Evolutionary conservation across 2,113 vertebrate genomes (phyloP), one percentile per base, ranked within the genome.

Genomic region (Hippocampus guttulatus): DNA sequence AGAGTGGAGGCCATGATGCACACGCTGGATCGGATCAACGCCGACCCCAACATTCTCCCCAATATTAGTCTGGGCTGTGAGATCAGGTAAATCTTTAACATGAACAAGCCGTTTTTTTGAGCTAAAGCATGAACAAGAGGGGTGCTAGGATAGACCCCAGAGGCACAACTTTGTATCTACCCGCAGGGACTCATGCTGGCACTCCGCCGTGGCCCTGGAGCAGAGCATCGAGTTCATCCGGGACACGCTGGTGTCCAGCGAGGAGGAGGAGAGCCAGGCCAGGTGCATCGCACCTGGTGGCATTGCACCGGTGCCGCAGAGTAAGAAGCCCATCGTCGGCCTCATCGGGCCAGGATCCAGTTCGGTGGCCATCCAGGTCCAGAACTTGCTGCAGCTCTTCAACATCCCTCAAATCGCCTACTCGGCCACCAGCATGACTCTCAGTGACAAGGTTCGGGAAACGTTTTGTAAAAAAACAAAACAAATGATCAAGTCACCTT

Each of bases 401-500:
- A 99, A 99, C 92, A 99, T 99, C 93, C 97, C 97, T 78, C 97
- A 99, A 84, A 99, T 99, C 74, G 97, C 97, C 70, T 99, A 99
- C 87, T 99, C 97, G 1, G 97, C 97, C 81, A 99, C 97, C 14
- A 99, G 97, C 88, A 98, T 98, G 97, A 96, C 98, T 85, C 90
- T 99, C 82, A 99, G 97, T 0, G 97, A 99, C 88, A 99, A 99
- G 91, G 90, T 90, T 20, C 1, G 21, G 2, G 47, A 65, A 23
- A n/a, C 41, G 0, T 15, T 30, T 30, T 30, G 16, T 5, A 58
- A 27, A 27, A 27, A n/a, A n/a, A n/a, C 11, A 2, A 7, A 25
- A 33, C 10, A 33, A 62, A 30, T 20, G 5, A 62, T 16, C 23
- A 33, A 8, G 25, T 27, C 25, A 62, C 57, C 14, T 51, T 51